Evolutionary conservation across 2,888 invertebrate species (phyloP), one percentile per base, ranked within the genome.

Genomic region (Eupelmus urozonus): DNA sequence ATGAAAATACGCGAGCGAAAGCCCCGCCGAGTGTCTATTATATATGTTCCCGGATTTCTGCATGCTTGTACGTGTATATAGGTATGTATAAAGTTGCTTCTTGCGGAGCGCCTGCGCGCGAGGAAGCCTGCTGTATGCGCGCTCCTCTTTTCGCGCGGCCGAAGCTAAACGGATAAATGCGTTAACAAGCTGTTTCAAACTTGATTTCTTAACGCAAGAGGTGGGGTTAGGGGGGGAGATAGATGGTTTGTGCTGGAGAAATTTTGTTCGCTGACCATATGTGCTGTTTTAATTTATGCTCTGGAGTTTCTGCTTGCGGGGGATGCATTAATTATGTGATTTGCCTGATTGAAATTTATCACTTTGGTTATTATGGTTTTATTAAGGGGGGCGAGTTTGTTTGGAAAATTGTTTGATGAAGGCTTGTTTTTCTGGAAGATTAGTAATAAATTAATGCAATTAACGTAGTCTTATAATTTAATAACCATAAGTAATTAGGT

Each of bases 111-210:
- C 45, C 4, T 9, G 34, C 34, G 34, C 9, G 3, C 34, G 34
- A 9, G 3, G 34, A 34, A 5, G 34, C 34, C n/a, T n/a, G n/a
- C n/a, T n/a, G n/a, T n/a, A n/a, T n/a, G 34, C 34, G 34, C 34
- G 34, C 9, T 34, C 34, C 5, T 34, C 9, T 34, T 34, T 3
- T 34, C 16, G 49, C 49, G 49, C 49, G 2, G 20, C 53, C 2
- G 2, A 13, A 9, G n/a, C 27, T 0, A 59, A 34, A 34, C 4
- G 59, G 29, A 59, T 34, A 59, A 59, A 59, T 4, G 34, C 59
- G 40, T 55, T 67, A 67, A 67, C 67, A 40, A 53, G 67, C 40
- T 67, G 16, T 13, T 55, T n/a, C 40, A 27, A 57, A 45, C 69
- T 69, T 42, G 57, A 69, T 59, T 57, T 57, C 23, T 53, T 55